Base-by-base conservation (phyloP, 1,140 invertebrate genomes). In the Temnothorax curvispinosus region DNA sequence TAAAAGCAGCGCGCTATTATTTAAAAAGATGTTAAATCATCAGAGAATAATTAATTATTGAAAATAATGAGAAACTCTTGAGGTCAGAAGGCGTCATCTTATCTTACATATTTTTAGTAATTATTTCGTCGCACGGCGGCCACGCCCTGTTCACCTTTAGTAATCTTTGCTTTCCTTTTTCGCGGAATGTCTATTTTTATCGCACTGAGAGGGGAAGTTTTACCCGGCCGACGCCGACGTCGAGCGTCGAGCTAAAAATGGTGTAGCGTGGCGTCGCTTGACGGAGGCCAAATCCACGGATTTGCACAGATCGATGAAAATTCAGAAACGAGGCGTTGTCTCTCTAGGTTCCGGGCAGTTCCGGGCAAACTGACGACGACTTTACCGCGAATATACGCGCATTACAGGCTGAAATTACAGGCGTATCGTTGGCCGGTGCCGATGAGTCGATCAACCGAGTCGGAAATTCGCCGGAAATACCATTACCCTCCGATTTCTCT, bases 391-490 rank as follows among this genome's bases (percentile, higher is more conserved):
- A n/a, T 38, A 32, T 35, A 81, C 15, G 3, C 35, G 35, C 2
- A n/a, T 32, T 60, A 15, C 21, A 56, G 0, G 11, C 9, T 32
- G 58, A 78, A 84, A 87, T 78, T 87, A 52, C n/a, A 27, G 50
- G 9, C 64, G 52, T 87, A 87, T 87, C 88, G 74, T 32, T 77
- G 47, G 15, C 4, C n/a, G 47, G 15, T 52, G 71, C 47, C 72
- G 60, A 89, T 18, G 54, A 67, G 62, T 77, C 72, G 74, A 44
- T 89, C 77, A 38, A 60, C 50, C 85, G 88, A 50, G 21, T 78
- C 89, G 89, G 89, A 90, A 90, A 90, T 90, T 67, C 62, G 62
- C 0, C 89, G 89, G 89, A 90, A 90, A 90, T 64, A 41, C 62
- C 89, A 90, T 90, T 90, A 90, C 69, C 47, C 58, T 69, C 78